A percentile compares a stretch with the other conserved stretches of the same genome.
phyloP scores from a whole-genome alignment of 2,113 vertebrate genomes.

The Entosphenus tridentatus region DNA sequence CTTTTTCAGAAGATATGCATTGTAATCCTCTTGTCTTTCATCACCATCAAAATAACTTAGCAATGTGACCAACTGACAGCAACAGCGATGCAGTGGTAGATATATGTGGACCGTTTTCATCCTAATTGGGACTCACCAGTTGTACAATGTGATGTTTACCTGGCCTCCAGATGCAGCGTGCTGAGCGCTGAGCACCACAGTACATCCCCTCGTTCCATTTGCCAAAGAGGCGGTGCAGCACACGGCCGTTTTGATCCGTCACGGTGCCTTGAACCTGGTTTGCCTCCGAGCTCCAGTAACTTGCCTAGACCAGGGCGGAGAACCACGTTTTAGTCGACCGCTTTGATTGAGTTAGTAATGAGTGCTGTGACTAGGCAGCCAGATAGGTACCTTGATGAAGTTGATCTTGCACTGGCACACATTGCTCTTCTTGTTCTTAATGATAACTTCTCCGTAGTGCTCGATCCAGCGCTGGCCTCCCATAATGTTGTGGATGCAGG shows the following conservation, averaged over 20 bases:
- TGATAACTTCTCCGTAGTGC: slow-evolving; percentile 83
- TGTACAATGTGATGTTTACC: slow-evolving; percentile 25
- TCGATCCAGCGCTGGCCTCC: slow-evolving; percentile 94
- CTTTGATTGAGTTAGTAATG: not conserved
- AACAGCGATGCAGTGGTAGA: no score
- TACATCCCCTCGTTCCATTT: slow-evolving; percentile 96
- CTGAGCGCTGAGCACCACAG: slow-evolving; percentile 74
- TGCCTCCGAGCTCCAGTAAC: slow-evolving; percentile 92
- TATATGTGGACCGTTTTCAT: no score
- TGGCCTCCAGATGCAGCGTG: slow-evolving; percentile 92
- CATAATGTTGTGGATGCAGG: slow-evolving; percentile 90
- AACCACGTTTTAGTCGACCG: not conserved
- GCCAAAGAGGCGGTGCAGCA: slow-evolving; percentile 77
- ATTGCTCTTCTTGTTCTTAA: slow-evolving; percentile 50
- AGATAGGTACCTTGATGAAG: slow-evolving; percentile 56
- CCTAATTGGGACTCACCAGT: no score
- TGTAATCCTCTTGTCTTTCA: no score
- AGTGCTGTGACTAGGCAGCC: slow-evolving; percentile 8
- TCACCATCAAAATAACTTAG: no score
- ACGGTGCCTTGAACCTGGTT: slow-evolving; percentile 90
- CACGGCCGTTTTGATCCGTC: slow-evolving; percentile 89
- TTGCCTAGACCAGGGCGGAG: slow-evolving; percentile 34
- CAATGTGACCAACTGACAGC: no score
- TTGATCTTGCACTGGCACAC: slow-evolving; percentile 71
- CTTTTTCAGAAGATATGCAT: no score